A percentile compares a stretch with the other conserved stretches of the same genome.
Conservation (phyloP, 2,797 vertebrate species). For the Lepus oiostolus region DNA sequence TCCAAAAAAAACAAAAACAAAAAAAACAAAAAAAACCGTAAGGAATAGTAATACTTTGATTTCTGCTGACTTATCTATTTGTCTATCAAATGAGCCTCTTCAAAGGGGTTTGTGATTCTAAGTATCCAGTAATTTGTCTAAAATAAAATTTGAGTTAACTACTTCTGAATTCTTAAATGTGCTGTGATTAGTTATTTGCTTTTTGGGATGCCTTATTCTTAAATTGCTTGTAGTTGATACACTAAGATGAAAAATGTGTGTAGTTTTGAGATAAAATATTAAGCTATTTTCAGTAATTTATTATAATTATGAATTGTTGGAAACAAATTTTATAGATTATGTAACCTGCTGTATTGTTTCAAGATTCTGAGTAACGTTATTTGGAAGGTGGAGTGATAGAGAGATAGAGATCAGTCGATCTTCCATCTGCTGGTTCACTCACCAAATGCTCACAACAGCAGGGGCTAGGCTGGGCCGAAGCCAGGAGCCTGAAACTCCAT, state of each 20-base stretch:
- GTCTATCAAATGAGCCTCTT: slow-evolving; percentile 1
- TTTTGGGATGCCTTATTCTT: not conserved
- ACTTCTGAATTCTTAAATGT: slow-evolving; percentile 8
- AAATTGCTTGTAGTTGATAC: not conserved
- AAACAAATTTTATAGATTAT: slow-evolving; percentile 9
- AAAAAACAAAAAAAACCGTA: too few relatives aligned
- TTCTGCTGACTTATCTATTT: not conserved
- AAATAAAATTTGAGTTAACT: slow-evolving; percentile 34
- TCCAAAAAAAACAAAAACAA: too few relatives aligned
- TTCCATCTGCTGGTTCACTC: too few relatives aligned
- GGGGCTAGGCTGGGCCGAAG: too few relatives aligned
- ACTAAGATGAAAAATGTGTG: not conserved
- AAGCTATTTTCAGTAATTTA: not conserved
- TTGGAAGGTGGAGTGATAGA: not conserved
- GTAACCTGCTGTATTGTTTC: not conserved
- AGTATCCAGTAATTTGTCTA: not conserved
- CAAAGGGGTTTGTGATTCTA: slow-evolving; percentile 47
- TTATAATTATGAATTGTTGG: slow-evolving; percentile 10
- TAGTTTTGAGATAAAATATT: slow-evolving; percentile 44
- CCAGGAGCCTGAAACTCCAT: too few relatives aligned
- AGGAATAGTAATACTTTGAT: not conserved
- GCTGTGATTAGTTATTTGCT: not conserved
- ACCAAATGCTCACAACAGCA: too few relatives aligned
- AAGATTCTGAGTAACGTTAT: slow-evolving; percentile 9
- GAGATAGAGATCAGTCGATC: too few relatives aligned